These are phyloP conservation scores for Melanchra persicariae DNA, from an alignment of 2,888 invertebrate genomes.

Conservation along the genomic window DNA sequence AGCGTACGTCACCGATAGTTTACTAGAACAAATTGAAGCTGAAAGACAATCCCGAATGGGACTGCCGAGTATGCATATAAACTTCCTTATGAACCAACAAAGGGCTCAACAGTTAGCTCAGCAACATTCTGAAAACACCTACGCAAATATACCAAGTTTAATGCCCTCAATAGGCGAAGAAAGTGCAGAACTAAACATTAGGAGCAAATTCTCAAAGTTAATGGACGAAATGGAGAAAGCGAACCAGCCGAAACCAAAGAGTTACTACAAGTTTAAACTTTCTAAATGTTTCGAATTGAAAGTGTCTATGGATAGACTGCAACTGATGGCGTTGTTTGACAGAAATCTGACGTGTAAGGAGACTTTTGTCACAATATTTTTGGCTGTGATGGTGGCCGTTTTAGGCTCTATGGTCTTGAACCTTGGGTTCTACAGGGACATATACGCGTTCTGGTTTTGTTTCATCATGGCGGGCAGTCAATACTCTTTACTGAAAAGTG, in stretches of 20 bases:
- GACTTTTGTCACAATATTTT: constrained; percentile 94
- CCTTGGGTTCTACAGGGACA: constrained; percentile 96
- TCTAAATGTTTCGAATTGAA: constrained; percentile 93
- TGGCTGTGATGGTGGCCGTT: constrained; percentile 96
- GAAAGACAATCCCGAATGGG: constrained; percentile 88
- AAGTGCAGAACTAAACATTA: constrained; percentile 89
- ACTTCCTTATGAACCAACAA: constrained; percentile 85
- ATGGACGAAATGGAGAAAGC: constrained; percentile 90
- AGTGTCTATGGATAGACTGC: constrained; percentile 97
- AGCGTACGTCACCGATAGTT: constrained; percentile 87
- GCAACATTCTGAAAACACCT: constrained; percentile 79
- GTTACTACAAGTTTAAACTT: constrained; percentile 94
- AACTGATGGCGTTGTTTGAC: constrained; percentile 97
- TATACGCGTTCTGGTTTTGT: constrained; percentile 98
- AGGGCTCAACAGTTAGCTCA: constrained; percentile 81
- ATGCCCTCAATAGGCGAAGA: constrained; percentile 91
- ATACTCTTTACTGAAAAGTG: constrained; percentile 98
- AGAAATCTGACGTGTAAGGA: constrained; percentile 96
- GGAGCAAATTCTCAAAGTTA: constrained; percentile 90
- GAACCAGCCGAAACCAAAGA: constrained; percentile 89
- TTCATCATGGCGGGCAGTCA: constrained; percentile 99
- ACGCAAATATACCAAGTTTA: constrained; percentile 82
- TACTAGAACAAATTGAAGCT: constrained; percentile 87
- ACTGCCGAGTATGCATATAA: constrained; percentile 88
- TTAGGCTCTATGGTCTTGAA: constrained; percentile 96